Percentiles rank a stretch among this genome's conserved stretches.
phyloP scores from a whole-genome alignment of 2,797 vertebrate genomes.

The Lagocephalus sceleratus region DNA sequence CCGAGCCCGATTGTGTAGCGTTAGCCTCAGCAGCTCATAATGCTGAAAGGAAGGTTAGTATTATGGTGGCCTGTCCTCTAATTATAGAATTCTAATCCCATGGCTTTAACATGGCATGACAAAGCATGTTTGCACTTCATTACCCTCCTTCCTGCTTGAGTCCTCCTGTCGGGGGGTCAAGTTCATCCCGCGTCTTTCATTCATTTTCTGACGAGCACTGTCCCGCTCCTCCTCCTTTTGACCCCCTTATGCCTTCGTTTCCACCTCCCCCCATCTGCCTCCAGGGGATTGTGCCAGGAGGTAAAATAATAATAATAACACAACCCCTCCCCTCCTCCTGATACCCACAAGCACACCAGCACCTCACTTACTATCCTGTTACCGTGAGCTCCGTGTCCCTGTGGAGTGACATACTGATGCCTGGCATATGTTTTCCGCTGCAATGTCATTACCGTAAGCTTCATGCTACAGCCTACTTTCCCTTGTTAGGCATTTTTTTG shows the following conservation, averaged over 20 bases:
- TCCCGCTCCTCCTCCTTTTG: conserved; percentile 49
- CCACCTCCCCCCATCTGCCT: conserved; percentile 32
- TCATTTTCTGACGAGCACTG: conserved; percentile 59
- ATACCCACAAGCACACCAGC: conserved; percentile 12
- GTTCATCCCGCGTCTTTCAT: conserved; percentile 64
- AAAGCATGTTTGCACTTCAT: conserved; percentile 78
- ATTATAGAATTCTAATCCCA: conserved; percentile 76
- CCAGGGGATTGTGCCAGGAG: conserved; percentile 51
- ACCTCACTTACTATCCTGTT: conserved; percentile 68
- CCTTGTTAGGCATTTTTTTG: conserved; percentile 56
- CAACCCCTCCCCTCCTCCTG: conserved; percentile 11
- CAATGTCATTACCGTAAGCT: conserved; percentile 64
- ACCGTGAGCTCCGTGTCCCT: conserved; percentile 68
- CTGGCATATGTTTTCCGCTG: conserved; percentile 72
- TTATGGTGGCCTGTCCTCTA: conserved; percentile 70
- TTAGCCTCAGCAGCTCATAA: conserved; percentile 57
- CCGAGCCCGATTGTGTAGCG: conserved; percentile 46
- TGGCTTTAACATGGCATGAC: conserved; percentile 73
- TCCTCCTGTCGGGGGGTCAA: conserved; percentile 75
- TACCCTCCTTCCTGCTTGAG: conserved; percentile 64
- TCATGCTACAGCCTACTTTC: conserved; percentile 47
- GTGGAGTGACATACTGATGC: conserved; percentile 70
- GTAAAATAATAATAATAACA: conserved; percentile 28
- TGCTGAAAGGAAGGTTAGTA: conserved; percentile 62
- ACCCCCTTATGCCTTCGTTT: conserved; percentile 40